Evolutionary conservation across 2,113 vertebrate species (phyloP).

Genomic region (Acinonyx jubatus): DNA sequence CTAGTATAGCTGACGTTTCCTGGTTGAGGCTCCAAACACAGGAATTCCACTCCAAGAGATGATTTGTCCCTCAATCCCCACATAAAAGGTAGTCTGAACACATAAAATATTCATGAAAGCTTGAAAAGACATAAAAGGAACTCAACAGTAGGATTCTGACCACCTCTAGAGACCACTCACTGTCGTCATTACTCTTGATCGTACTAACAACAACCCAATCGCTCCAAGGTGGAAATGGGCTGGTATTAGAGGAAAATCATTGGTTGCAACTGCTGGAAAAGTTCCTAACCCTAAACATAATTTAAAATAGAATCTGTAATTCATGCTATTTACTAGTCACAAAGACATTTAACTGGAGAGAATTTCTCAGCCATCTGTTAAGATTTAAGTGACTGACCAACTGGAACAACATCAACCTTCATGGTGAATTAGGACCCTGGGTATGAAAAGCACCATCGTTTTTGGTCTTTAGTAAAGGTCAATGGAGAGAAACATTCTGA

Average conservation of each 20-base stretch:
- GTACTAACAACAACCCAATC: background rate
- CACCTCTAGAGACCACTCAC: background rate
- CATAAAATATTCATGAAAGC: slow-evolving; percentile 28
- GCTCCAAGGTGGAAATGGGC: background rate
- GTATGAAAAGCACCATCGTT: background rate
- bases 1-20: slow-evolving; percentile 7
- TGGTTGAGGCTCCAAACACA: slow-evolving; percentile 31
- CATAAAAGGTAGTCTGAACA: slow-evolving; percentile 40
- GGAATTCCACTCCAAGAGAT: slow-evolving; percentile 30
- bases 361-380: slow-evolving; percentile 11
- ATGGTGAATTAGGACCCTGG: background rate
- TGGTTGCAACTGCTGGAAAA: background rate
- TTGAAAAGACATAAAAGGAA: slow-evolving; percentile 19
- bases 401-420: background rate
- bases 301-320: background rate
- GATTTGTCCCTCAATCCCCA: background rate
- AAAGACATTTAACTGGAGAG: background rate
- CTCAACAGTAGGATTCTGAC: background rate
- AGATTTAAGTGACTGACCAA: background rate
- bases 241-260: background rate
- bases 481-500: slow-evolving; percentile 20
- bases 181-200: background rate
- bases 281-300: background rate
- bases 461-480: background rate
- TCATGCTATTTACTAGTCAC: background rate